Base-by-base conservation (phyloP, 2,797 vertebrate genomes). In the Coranthus polyacanthus region DNA sequence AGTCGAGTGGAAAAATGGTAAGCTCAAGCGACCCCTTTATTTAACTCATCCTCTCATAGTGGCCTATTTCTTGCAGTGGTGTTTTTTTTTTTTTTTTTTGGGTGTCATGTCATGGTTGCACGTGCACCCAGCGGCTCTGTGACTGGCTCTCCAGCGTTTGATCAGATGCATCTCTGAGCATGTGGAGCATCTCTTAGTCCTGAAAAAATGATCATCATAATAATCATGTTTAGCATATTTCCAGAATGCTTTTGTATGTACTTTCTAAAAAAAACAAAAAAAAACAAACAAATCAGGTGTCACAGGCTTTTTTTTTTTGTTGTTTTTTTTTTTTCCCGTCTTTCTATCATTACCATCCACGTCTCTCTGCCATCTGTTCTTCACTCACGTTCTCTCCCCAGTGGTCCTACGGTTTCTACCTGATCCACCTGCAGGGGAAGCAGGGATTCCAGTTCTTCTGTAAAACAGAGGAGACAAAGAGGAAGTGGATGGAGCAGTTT, bases 401-500 rank as follows among this genome's bases (percentile, higher is more conserved):
- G 98, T 99, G 98, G 98, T 99, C 97, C 0, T 99, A 98, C 0
- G 97, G 98, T 38, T 99, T 99, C 94, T 99, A 98, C 90, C 92
- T 99, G 67, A 98, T 96, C 61, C 98, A 99, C 87, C 94, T 99
- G 0, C 96, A 98, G 91, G 98, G 97, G 0, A 99, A 98, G 62
- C 97, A 99, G 78, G 98, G 98, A 72, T 99, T 97, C 90, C 98
- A 99, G 94, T 96, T 99, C 81, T 99, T 99, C 89, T 98, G 97
- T 90, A 99, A 99, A 92, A 99, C 98, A 0, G 98, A 98, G 72
- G 98, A 99, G 52, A 98, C 96, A 87, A 99, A 99, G 91, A 93
- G 98, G 87, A 98, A 97, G 60, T 99, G 98, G 98, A 98, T 98
- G 97, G 97, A 99, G 86, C 97, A 99, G 92, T 98, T 99, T 65